These are phyloP conservation scores for Cephus nigrinus DNA, from an alignment of 2,888 invertebrate species.

Conservation along the genomic window DNA sequence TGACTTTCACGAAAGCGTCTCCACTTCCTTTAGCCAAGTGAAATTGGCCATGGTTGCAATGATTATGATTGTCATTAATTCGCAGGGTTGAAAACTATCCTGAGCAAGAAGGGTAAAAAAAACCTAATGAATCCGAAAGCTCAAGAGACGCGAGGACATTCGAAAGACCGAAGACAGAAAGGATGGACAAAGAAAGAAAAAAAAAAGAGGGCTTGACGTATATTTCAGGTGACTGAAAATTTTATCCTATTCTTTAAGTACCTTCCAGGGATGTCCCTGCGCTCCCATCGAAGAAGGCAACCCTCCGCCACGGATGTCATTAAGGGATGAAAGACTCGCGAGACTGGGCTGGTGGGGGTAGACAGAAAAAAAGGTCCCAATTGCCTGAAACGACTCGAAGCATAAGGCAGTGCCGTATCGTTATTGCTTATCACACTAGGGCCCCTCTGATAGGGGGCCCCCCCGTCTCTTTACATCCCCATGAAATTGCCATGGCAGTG, in stretches of 20 bases:
- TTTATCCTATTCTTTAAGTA: neutral
- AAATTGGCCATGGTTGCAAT: neutral
- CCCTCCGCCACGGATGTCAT: slow-evolving; percentile 2
- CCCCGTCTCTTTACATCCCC: neutral
- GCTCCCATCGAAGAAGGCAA: neutral
- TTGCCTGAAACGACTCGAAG: slow-evolving; percentile 37
- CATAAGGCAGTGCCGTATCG: slow-evolving; percentile 36
- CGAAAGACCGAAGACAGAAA: neutral
- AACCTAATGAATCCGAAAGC: neutral
- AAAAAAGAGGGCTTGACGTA: neutral
- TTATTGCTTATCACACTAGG: slow-evolving; percentile 60
- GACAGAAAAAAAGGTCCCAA: slow-evolving; percentile 25
- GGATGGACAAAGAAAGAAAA: neutral
- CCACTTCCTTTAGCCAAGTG: neutral
- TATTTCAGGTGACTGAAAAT: neutral
- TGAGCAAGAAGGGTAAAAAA: no score
- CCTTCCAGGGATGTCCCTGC: neutral
- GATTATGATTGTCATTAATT: neutral
- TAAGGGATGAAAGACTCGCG: slow-evolving; percentile 1
- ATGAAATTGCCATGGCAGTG: slow-evolving; percentile 1
- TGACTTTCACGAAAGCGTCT: neutral
- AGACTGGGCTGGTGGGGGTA: neutral
- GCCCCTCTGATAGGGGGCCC: slow-evolving; percentile 23
- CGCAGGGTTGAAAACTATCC: neutral
- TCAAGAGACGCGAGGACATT: neutral